phyloP scores from a whole-genome alignment of 2,113 vertebrate genomes.

The Procavia capensis region DNA sequence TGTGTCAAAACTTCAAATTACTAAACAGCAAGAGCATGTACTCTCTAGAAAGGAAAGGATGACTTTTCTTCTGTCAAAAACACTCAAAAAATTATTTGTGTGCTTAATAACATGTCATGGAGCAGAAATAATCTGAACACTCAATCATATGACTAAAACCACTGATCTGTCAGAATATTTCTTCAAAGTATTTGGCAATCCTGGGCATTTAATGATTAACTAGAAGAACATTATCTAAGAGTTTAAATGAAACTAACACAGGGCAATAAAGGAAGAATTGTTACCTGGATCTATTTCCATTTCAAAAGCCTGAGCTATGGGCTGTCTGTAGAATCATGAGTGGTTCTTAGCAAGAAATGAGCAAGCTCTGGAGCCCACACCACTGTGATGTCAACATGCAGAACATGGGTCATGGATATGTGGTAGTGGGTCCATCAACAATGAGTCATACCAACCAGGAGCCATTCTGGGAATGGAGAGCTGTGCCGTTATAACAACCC shows the following conservation, averaged over 20 bases:
- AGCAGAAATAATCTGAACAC: neutral
- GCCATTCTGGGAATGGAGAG: neutral
- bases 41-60: constrained; percentile 10
- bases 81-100: neutral
- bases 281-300: constrained; percentile 33
- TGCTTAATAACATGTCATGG: neutral
- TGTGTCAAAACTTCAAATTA: neutral
- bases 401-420: neutral
- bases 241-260: constrained; percentile 57
- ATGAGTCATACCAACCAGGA: constrained; percentile 8
- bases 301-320: constrained; percentile 33
- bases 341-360: constrained; percentile 25
- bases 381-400: neutral
- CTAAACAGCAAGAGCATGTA: neutral
- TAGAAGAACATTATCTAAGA: constrained; percentile 36
- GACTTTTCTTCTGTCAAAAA: neutral
- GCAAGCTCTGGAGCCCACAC: neutral
- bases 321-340: neutral
- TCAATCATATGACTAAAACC: constrained; percentile 35
- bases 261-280: neutral
- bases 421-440: neutral
- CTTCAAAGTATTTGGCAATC: constrained; percentile 11
- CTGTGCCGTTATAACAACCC: neutral
- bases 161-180: constrained; percentile 8
- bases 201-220: constrained; percentile 27